phyloP scores from a whole-genome alignment of 2,113 vertebrate species.

The Cromileptes altivelis region DNA sequence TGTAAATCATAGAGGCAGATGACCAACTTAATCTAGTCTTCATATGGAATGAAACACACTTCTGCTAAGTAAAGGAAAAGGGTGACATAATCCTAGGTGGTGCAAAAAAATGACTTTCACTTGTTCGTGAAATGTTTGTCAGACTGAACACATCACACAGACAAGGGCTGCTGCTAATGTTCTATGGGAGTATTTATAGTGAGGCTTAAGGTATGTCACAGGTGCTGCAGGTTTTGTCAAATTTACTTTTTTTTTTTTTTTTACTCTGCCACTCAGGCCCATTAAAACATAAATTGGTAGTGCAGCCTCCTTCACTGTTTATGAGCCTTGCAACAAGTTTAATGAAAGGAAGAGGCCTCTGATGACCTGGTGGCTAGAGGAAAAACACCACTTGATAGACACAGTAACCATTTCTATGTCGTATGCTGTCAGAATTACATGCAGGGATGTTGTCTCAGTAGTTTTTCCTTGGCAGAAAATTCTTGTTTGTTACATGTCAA shows the following conservation, averaged over 20 bases:
- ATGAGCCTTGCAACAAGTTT: background rate
- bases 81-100: background rate
- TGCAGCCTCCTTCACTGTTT: too few relatives aligned
- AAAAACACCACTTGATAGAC: background rate
- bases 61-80: background rate
- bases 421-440: background rate
- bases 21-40: background rate
- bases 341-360: background rate
- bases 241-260: background rate
- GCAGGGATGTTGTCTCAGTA: background rate
- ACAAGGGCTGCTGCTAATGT: too few relatives aligned
- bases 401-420: background rate
- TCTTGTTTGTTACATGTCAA: background rate
- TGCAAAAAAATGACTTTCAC: background rate
- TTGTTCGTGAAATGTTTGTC: background rate
- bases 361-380: background rate
- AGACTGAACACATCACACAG: background rate
- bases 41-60: too few relatives aligned
- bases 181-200: background rate
- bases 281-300: background rate
- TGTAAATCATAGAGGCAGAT: background rate
- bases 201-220: background rate
- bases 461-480: background rate
- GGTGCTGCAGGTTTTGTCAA: background rate
- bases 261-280: background rate